Conservation (phyloP, 2,888 invertebrate genomes). For the Troides aeacus region DNA sequence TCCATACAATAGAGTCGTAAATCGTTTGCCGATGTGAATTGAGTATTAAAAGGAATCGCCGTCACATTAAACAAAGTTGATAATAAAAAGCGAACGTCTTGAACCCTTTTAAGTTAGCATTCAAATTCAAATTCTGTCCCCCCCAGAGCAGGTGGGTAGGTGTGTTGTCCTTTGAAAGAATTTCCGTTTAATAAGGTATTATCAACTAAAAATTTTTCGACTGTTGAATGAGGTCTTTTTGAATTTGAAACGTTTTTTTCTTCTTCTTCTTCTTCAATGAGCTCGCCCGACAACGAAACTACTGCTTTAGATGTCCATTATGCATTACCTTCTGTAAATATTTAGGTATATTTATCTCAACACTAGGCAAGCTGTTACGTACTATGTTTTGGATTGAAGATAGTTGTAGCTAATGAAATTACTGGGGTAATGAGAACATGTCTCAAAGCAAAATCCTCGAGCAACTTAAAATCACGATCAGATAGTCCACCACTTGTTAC, state of each 20-base stretch:
- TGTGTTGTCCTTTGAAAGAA: conserved; percentile 59
- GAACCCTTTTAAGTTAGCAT: conserved; percentile 59
- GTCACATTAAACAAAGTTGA: conserved; percentile 38
- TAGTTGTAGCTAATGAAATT: too few relatives aligned
- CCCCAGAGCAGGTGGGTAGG: conserved; percentile 61
- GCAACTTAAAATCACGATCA: too few relatives aligned
- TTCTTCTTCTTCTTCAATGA: neutral
- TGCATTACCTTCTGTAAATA: neutral
- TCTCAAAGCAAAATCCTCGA: too few relatives aligned
- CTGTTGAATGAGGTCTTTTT: conserved; percentile 14
- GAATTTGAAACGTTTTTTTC: conserved; percentile 1
- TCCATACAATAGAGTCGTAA: neutral
- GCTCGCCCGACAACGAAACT: neutral
- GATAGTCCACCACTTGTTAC: too few relatives aligned
- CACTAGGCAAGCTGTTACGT: too few relatives aligned
- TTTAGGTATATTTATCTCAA: too few relatives aligned
- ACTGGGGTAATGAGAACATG: too few relatives aligned
- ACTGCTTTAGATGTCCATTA: neutral
- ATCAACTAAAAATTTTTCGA: conserved; percentile 27
- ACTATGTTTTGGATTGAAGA: too few relatives aligned
- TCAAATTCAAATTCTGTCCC: conserved; percentile 73
- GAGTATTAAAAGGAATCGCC: conserved; percentile 7
- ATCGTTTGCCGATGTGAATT: neutral
- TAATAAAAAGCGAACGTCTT: conserved; percentile 50
- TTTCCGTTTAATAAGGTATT: conserved; percentile 52